Percentiles rank a stretch among this genome's conserved stretches.
Evolutionary conservation across 2,113 vertebrate species (phyloP).

Genomic region (Aldabrachelys gigantea): DNA sequence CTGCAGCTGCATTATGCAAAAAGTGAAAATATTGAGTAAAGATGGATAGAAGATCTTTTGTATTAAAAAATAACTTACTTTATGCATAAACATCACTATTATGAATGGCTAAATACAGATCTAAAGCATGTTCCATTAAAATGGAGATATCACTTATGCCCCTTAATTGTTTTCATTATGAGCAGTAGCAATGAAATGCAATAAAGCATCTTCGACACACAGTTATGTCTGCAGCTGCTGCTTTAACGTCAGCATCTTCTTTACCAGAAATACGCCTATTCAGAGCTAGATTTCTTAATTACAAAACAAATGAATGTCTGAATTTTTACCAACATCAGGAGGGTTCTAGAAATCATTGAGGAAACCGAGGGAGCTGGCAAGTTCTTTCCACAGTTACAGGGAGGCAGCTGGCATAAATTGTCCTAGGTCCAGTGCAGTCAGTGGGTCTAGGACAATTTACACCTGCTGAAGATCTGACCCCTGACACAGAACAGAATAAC

Average conservation of each 20-base stretch:
- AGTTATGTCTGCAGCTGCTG: background rate
- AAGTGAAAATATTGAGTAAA: background rate
- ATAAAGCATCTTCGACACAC: background rate
- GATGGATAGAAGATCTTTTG: background rate
- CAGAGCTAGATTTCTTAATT: background rate
- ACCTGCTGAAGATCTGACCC: background rate
- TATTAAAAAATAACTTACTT: background rate
- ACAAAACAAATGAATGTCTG: background rate
- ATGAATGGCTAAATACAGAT: background rate
- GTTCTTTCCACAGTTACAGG: too few species aligned
- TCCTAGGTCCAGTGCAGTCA: background rate
- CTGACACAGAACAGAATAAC: background rate
- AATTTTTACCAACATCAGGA: conserved; percentile 20
- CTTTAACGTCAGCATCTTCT: background rate
- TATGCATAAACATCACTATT: background rate
- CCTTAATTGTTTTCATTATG: background rate
- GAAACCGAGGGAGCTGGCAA: background rate
- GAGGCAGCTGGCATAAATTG: background rate
- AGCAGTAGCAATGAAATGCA: background rate
- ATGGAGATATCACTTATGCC: background rate
- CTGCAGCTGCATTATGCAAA: background rate
- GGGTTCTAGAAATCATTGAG: background rate
- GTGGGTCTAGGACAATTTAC: background rate
- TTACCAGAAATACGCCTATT: background rate
- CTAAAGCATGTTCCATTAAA: background rate